Evolutionary conservation across 2,113 vertebrate species (phyloP).

Genomic region (Mormyrus iriodes): DNA sequence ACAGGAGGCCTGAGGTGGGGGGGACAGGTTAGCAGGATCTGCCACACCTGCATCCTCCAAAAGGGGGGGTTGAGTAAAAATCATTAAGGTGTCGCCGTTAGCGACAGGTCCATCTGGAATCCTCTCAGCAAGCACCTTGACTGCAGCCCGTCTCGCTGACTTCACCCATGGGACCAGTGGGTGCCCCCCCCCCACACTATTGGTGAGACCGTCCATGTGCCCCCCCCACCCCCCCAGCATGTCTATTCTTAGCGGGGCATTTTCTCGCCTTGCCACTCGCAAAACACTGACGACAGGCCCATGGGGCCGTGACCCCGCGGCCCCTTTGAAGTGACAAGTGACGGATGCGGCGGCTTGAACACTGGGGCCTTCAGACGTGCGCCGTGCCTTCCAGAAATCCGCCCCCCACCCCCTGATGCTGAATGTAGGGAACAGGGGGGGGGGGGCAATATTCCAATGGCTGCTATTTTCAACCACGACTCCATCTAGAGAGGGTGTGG

Average conservation of each 20-base stretch:
- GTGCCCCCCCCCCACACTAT: background rate
- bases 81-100: background rate
- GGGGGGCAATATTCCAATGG: slow-evolving; percentile 38
- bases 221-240: background rate
- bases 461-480: slow-evolving; percentile 43
- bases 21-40: background rate
- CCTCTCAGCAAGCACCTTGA: background rate
- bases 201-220: background rate
- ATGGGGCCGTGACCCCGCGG: slow-evolving; percentile 43
- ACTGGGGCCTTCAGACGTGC: slow-evolving; percentile 43
- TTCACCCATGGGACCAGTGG: background rate
- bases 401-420: slow-evolving; percentile 4
- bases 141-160: background rate
- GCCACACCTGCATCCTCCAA: background rate
- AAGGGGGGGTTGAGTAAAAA: background rate
- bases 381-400: slow-evolving; percentile 43
- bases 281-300: slow-evolving; percentile 38
- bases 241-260: slow-evolving; percentile 55
- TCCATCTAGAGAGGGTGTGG: slow-evolving; percentile 21
- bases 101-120: background rate
- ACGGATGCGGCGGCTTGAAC: slow-evolving; percentile 45
- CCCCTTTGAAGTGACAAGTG: slow-evolving; percentile 57
- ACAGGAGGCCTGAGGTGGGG: background rate
- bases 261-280: slow-evolving; percentile 37
- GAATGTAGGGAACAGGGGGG: slow-evolving; percentile 10